Evolutionary conservation across 2,888 invertebrate species (phyloP).

Genomic region (Chymomyza fuscimana): DNA sequence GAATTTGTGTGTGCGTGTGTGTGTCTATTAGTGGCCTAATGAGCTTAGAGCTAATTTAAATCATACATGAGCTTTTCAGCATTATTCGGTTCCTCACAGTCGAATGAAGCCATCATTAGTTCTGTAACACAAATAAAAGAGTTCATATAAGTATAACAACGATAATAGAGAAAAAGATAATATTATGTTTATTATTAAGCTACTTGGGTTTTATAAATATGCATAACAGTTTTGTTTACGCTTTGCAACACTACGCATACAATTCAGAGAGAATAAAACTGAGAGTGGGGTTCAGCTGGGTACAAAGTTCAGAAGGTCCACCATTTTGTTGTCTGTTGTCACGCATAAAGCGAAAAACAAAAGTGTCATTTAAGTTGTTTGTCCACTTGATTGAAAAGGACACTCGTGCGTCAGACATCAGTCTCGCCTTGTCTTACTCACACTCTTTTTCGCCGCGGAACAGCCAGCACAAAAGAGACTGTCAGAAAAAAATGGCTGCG

Average conservation of each 20-base stretch:
- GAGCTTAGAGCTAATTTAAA: slow-evolving; percentile 60
- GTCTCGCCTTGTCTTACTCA: background rate
- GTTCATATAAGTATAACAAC: background rate
- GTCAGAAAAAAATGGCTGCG: slow-evolving; percentile 13
- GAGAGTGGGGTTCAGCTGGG: background rate
- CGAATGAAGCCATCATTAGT: slow-evolving; percentile 78
- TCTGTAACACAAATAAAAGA: slow-evolving; percentile 62
- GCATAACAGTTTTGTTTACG: slow-evolving; percentile 3
- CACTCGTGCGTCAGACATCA: slow-evolving; percentile 51
- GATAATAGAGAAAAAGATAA: slow-evolving; percentile 6
- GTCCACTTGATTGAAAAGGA: slow-evolving; percentile 66
- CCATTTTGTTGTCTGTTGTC: background rate
- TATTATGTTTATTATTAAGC: slow-evolving; percentile 5
- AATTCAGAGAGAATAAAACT: background rate
- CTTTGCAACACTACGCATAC: background rate
- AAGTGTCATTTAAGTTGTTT: slow-evolving; percentile 52
- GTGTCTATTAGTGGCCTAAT: background rate
- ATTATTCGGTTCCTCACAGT: slow-evolving; percentile 78
- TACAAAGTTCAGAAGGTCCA: background rate
- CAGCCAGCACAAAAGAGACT: background rate
- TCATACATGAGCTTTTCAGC: slow-evolving; percentile 78
- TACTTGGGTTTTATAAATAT: background rate
- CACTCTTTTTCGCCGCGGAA: background rate
- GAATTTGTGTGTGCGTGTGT: background rate
- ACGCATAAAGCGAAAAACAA: slow-evolving; percentile 38